Conservation (phyloP, 2,797 vertebrate species). For the Falco concolor region DNA sequence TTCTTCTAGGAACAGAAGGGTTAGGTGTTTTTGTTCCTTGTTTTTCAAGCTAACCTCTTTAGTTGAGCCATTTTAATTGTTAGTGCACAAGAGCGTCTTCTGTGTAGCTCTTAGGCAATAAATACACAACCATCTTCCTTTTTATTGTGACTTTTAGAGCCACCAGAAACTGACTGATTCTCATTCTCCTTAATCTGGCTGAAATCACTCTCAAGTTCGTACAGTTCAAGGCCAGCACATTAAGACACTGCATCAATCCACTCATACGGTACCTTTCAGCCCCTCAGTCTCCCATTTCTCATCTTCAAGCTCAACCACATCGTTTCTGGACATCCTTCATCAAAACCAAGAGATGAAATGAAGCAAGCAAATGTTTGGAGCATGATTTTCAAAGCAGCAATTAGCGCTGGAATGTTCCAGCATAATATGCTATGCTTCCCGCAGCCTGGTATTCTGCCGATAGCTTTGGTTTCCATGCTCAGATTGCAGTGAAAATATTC, state of each 20-base stretch:
- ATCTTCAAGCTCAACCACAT: neutral
- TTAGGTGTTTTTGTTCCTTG: neutral
- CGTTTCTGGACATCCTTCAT: neutral
- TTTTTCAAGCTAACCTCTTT: constrained; percentile 30
- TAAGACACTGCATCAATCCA: constrained; percentile 40
- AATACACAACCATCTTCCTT: constrained; percentile 11
- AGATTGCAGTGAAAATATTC: constrained; percentile 49
- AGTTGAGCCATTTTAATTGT: constrained; percentile 37
- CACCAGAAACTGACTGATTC: constrained; percentile 44
- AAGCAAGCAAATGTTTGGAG: neutral
- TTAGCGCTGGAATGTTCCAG: neutral
- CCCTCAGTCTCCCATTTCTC: neutral
- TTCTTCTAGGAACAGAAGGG: constrained; percentile 40
- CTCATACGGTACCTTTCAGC: neutral
- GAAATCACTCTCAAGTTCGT: constrained; percentile 21
- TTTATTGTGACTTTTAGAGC: constrained; percentile 42
- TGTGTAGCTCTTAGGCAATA: neutral
- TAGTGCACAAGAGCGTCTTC: neutral
- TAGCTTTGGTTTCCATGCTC: neutral
- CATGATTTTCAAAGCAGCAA: constrained; percentile 15
- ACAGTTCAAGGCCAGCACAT: constrained; percentile 46
- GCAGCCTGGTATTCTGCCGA: neutral
- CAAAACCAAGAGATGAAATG: neutral
- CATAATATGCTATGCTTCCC: neutral
- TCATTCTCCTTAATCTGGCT: constrained; percentile 21